These are phyloP conservation scores for Paedocypris micromegethes DNA, from an alignment of 2,797 vertebrate genomes.

Conservation along the genomic window DNA sequence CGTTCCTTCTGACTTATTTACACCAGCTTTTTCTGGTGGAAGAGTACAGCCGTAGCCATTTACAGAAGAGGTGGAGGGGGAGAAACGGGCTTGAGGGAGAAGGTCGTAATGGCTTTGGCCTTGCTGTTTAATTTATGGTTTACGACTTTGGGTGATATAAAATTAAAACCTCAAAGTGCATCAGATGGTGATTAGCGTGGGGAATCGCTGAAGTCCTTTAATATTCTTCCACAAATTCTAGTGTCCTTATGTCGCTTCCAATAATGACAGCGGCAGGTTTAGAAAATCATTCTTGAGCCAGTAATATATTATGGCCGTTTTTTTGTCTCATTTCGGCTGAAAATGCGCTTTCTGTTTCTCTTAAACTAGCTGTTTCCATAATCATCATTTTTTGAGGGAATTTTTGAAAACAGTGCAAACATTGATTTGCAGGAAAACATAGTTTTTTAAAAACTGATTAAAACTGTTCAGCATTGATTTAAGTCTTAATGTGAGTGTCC, in stretches of 20 bases:
- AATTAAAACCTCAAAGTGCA: slow-evolving; percentile 46
- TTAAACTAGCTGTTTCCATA: neutral
- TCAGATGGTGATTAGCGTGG: slow-evolving; percentile 53
- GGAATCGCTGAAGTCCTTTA: slow-evolving; percentile 47
- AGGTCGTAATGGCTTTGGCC: slow-evolving; percentile 63
- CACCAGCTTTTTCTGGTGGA: slow-evolving; percentile 42
- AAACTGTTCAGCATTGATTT: neutral
- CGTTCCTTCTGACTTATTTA: slow-evolving; percentile 32
- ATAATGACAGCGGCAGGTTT: slow-evolving; percentile 16
- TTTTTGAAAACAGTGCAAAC: neutral
- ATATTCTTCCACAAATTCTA: slow-evolving; percentile 47
- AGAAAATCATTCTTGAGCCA: slow-evolving; percentile 16
- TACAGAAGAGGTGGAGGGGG: neutral
- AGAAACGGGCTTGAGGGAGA: slow-evolving; percentile 34
- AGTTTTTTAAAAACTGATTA: slow-evolving; percentile 6
- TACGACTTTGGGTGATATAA: slow-evolving; percentile 60
- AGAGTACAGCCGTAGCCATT: slow-evolving; percentile 54
- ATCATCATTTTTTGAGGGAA: no score
- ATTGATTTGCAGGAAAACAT: neutral
- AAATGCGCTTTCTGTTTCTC: neutral
- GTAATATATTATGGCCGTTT: slow-evolving; percentile 4
- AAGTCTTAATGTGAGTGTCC: no score
- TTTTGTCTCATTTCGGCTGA: neutral
- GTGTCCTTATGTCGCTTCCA: slow-evolving; percentile 30
- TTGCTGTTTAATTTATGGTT: slow-evolving; percentile 66